phyloP scores from a whole-genome alignment of 2,113 vertebrate species.

The Hypanus sabinus region DNA sequence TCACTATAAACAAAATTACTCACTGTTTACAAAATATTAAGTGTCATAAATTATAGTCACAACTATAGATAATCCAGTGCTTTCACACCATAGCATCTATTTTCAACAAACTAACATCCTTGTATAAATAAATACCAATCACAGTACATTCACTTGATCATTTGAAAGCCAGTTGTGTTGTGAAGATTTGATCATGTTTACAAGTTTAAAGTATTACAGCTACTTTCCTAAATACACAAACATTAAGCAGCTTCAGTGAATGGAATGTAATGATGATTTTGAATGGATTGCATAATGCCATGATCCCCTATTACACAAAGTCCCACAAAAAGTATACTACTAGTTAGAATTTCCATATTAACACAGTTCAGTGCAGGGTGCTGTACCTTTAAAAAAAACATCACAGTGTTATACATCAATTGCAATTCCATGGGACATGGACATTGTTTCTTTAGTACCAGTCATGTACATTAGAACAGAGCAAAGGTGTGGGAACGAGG shows the following conservation, averaged over 20 bases:
- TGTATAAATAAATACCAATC: slow-evolving; percentile 24
- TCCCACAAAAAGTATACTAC: background rate
- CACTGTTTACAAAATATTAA: background rate
- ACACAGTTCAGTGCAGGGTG: background rate
- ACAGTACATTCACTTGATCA: background rate
- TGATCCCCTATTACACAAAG: background rate
- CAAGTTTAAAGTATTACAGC: background rate
- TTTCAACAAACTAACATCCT: slow-evolving; percentile 2
- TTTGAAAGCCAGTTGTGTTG: background rate
- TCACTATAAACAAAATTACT: background rate
- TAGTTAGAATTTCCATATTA: background rate
- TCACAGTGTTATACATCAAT: slow-evolving; percentile 71
- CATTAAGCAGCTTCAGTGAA: background rate
- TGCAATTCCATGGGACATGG: slow-evolving; percentile 76
- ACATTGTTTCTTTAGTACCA: slow-evolving; percentile 80
- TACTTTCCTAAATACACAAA: background rate
- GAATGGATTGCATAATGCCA: background rate
- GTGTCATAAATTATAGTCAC: background rate
- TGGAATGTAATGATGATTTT: too few relatives aligned
- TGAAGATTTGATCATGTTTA: background rate
- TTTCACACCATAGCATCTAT: background rate
- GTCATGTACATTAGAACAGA: slow-evolving; percentile 89
- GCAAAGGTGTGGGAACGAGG: slow-evolving; percentile 83
- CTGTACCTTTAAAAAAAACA: background rate
- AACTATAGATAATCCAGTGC: background rate